Evolutionary conservation across 2,113 vertebrate genomes (phyloP).

Genomic region (Mormoops blainvillei): DNA sequence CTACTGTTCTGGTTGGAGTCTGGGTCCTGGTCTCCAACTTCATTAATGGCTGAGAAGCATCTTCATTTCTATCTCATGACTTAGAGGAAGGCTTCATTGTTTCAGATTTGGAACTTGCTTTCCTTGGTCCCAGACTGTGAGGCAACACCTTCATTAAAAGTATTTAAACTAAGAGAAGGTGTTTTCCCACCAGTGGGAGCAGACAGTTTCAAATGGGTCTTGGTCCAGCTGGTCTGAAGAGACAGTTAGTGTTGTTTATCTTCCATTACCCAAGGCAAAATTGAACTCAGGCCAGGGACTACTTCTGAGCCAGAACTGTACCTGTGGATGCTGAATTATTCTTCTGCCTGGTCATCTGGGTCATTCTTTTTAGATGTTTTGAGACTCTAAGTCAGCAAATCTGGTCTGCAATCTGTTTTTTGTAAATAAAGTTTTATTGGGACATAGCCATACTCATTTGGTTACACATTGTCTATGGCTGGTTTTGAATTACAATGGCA

Average conservation of each 20-base stretch:
- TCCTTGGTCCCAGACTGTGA: neutral
- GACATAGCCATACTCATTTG: neutral
- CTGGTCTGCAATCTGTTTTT: neutral
- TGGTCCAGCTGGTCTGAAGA: neutral
- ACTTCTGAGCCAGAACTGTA: neutral
- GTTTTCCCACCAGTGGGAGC: neutral
- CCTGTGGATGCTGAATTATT: neutral
- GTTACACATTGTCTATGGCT: neutral
- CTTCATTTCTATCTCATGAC: neutral
- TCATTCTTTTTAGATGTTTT: slow-evolving; percentile 5
- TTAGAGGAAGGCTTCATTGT: neutral
- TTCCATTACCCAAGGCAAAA: neutral
- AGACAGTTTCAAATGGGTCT: neutral
- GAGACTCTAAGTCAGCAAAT: neutral
- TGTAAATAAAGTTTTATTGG: slow-evolving; percentile 42
- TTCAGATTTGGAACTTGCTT: neutral
- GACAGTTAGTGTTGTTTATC: neutral
- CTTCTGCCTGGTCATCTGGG: neutral
- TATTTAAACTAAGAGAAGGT: neutral
- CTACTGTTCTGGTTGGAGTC: neutral
- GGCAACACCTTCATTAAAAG: neutral
- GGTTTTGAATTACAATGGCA: neutral
- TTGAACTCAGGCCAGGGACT: neutral
- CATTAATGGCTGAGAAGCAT: neutral
- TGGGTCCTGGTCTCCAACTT: neutral